Evolutionary conservation across 2,888 invertebrate species (phyloP).

Genomic region (Acanthacorydalis orientalis): DNA sequence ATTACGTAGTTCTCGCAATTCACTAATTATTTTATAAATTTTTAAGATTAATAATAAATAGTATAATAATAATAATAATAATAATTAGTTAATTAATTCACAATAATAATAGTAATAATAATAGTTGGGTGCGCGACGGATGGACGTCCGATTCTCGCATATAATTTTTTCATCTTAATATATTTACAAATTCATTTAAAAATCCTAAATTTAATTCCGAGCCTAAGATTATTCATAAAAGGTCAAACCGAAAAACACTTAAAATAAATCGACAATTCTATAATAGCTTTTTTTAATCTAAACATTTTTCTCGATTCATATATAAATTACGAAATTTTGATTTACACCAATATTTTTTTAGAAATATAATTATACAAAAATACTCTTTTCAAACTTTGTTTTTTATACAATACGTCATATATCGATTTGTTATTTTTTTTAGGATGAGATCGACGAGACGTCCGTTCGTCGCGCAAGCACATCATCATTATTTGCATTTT

Average conservation of each 20-base stretch:
- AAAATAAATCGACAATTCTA: constrained; percentile 1
- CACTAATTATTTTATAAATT: neutral
- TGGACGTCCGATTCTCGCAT: neutral
- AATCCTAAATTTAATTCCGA: constrained; percentile 49
- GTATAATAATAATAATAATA: neutral
- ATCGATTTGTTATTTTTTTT: neutral
- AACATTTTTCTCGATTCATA: constrained; percentile 3
- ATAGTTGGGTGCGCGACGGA: neutral
- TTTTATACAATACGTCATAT: constrained; percentile 6
- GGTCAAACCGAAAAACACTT: neutral
- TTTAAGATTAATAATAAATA: neutral
- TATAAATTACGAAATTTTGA: constrained; percentile 27
- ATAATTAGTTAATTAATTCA: neutral
- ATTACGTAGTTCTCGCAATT: neutral
- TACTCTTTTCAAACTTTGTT: constrained; percentile 5
- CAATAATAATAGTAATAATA: neutral
- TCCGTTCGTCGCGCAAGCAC: neutral
- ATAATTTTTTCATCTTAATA: constrained; percentile 2
- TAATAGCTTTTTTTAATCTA: constrained; percentile 3
- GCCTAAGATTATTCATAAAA: constrained; percentile 30
- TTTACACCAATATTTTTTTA: constrained; percentile 26
- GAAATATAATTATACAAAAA: constrained; percentile 8
- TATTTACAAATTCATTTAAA: constrained; percentile 53
- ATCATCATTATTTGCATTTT: no score
- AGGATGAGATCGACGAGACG: neutral